Evolutionary conservation across 2,888 invertebrate species (phyloP).

Genomic region (Minunthozetes semirufus): DNA sequence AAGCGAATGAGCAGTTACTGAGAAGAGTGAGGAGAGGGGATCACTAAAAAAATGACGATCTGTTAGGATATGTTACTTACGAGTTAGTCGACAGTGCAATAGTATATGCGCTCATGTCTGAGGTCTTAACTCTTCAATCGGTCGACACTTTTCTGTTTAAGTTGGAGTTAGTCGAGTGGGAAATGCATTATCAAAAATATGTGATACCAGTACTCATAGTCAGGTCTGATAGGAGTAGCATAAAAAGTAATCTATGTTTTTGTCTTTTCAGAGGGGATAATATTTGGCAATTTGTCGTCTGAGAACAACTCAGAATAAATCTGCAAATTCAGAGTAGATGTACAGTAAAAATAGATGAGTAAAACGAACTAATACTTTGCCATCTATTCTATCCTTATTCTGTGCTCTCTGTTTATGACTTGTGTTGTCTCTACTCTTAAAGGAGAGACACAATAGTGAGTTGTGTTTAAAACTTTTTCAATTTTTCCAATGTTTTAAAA

Average conservation of each 20-base stretch:
- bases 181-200: not conserved
- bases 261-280: no score
- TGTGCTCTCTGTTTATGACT: not conserved
- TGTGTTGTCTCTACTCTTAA: not conserved
- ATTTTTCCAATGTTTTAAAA: not conserved
- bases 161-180: not conserved
- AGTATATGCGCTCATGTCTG: no score
- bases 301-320: no score
- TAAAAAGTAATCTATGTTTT: no score
- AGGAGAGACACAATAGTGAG: no score
- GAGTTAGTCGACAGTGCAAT: not conserved
- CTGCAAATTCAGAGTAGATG: not conserved
- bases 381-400: no score
- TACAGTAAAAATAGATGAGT: not conserved
- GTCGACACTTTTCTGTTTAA: not conserved
- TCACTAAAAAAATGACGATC: slow-evolving; percentile 12
- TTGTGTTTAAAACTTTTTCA: no score
- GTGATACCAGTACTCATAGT: no score
- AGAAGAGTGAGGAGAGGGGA: no score
- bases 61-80: slow-evolving; percentile 3
- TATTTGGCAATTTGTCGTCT: slow-evolving; percentile 1
- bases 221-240: no score
- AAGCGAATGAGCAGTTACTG: no score
- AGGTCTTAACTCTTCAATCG: not conserved
- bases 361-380: not conserved